A percentile compares a stretch with the other conserved stretches of the same genome.
Conservation (phyloP, 2,113 vertebrate species). For the Neolamprologus sp. region DNA sequence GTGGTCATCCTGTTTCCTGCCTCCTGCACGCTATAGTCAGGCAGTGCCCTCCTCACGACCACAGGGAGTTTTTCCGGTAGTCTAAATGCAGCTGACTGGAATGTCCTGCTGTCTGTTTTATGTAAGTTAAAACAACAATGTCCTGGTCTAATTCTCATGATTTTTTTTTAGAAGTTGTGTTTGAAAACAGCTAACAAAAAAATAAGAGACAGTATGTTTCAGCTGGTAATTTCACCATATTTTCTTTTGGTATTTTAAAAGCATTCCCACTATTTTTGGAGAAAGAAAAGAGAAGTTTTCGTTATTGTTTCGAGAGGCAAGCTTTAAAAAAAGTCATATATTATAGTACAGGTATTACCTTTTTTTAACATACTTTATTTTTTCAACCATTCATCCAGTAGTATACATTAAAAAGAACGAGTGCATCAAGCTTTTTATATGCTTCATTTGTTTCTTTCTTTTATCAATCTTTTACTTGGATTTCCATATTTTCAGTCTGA, state of each 20-base stretch:
- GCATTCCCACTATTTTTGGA: neutral
- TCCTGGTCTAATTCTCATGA: neutral
- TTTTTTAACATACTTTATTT: neutral
- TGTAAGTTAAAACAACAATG: neutral
- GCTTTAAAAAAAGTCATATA: neutral
- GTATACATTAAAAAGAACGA: neutral
- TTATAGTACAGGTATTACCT: neutral
- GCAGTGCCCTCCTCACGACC: neutral
- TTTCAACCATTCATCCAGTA: neutral
- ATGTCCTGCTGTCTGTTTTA: neutral
- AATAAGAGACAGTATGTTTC: neutral
- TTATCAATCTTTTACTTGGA: neutral
- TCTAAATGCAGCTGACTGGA: neutral
- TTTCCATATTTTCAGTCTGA: conserved; percentile 4
- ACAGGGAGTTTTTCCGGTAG: neutral
- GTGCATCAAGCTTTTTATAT: neutral
- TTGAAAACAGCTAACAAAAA: neutral
- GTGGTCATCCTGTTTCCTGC: neutral
- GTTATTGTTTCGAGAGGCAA: neutral
- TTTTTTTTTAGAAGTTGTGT: neutral
- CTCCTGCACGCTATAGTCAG: neutral
- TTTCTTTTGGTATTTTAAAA: neutral
- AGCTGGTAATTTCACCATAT: neutral
- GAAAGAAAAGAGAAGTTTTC: neutral
- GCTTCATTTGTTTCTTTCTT: neutral